phyloP scores from a whole-genome alignment of 2,888 invertebrate genomes.

The Conistra vaccinii region DNA sequence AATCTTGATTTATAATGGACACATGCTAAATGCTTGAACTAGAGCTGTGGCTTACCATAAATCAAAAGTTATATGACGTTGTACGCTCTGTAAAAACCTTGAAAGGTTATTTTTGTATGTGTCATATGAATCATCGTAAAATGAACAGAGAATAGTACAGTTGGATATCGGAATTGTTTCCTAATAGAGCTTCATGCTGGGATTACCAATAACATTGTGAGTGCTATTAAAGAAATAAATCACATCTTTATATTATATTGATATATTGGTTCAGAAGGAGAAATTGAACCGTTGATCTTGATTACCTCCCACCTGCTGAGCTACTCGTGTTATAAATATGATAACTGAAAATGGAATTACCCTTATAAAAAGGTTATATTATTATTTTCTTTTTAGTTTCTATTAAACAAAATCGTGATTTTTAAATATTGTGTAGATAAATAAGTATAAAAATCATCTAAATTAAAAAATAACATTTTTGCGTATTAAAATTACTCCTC shows the following conservation, averaged over 20 bases:
- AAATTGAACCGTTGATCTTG: not conserved
- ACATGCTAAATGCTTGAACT: not conserved
- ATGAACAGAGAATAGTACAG: constrained; percentile 1
- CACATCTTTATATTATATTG: not conserved
- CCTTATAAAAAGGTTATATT: not conserved
- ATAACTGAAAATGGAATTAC: not conserved
- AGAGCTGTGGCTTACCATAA: not conserved
- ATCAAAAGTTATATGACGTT: constrained; percentile 13
- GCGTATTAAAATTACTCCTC: not conserved
- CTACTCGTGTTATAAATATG: not conserved
- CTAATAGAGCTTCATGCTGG: constrained; percentile 23
- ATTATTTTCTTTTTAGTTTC: not conserved
- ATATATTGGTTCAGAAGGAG: constrained; percentile 5
- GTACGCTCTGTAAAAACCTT: not conserved
- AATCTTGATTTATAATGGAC: not conserved
- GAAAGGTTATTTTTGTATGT: not conserved
- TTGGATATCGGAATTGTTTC: not conserved
- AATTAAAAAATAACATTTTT: not conserved
- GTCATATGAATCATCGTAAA: constrained; percentile 29
- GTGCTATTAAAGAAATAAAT: constrained; percentile 45
- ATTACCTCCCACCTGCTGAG: not conserved
- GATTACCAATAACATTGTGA: constrained; percentile 31
- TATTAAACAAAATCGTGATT: not conserved
- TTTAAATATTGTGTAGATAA: not conserved
- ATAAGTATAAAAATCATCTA: not conserved